Evolutionary conservation across 2,797 vertebrate species (phyloP).

Genomic region (Microhierax caerulescens): DNA sequence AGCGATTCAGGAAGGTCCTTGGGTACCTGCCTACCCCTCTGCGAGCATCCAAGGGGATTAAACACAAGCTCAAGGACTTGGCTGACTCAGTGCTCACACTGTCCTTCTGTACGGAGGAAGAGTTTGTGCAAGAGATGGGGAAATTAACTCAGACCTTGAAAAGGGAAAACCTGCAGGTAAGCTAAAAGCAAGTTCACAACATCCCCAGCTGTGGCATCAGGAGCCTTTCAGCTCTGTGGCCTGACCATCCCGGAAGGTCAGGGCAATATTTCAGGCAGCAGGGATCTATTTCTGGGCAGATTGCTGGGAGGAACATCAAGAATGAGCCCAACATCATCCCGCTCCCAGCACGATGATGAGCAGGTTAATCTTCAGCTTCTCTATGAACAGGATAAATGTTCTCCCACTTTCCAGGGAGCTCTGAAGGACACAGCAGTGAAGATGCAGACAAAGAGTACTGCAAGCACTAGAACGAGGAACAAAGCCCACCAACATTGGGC

Average conservation of each 20-base stretch:
- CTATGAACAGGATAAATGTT: rapidly evolving
- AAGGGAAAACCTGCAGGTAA: not conserved
- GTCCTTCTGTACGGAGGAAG: not conserved
- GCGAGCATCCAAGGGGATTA: not conserved
- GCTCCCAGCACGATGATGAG: rapidly evolving
- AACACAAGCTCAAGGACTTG: not conserved
- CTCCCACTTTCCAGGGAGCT: not conserved
- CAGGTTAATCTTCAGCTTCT: not conserved
- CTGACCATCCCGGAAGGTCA: not conserved
- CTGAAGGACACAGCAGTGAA: not conserved
- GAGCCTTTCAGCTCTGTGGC: not conserved
- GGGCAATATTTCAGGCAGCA: not conserved
- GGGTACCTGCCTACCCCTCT: not conserved
- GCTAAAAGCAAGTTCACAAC: not conserved
- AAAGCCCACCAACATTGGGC: not conserved
- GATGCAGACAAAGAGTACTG: not conserved
- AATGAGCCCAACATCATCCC: not conserved
- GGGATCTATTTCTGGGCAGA: not conserved
- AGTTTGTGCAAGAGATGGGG: not conserved
- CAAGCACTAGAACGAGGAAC: not conserved
- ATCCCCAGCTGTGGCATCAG: not conserved
- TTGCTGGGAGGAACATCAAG: not conserved
- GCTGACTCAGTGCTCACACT: not conserved
- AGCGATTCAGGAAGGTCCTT: not conserved
- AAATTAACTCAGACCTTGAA: not conserved